Percentiles rank a stretch among this genome's conserved stretches.
Evolutionary conservation across 2,888 invertebrate species (phyloP).

Genomic region (Spisula solida): DNA sequence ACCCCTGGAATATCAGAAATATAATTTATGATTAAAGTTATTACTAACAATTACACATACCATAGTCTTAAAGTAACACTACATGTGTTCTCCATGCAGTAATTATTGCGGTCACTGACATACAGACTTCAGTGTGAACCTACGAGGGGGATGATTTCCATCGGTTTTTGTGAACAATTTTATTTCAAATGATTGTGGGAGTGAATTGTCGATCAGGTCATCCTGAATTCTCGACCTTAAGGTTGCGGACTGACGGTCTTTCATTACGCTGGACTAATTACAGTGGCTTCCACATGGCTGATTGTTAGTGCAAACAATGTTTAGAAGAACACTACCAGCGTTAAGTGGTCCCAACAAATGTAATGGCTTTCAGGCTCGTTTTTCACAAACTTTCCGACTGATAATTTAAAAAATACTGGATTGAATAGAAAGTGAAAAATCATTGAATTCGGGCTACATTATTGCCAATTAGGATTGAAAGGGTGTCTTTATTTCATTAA

Average conservation of each 20-base stretch:
- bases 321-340: constrained; percentile 23
- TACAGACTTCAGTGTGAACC: background rate
- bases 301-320: constrained; percentile 39
- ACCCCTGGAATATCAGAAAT: too few relatives aligned
- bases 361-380: constrained; percentile 56
- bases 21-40: too few relatives aligned
- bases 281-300: constrained; percentile 37
- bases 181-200: constrained; percentile 5
- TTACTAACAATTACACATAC: too few relatives aligned
- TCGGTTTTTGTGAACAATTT: background rate
- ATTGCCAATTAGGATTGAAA: constrained; percentile 44
- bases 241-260: constrained; percentile 22
- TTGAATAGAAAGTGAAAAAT: constrained; percentile 50
- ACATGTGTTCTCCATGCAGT: background rate
- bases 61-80: too few relatives aligned
- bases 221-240: constrained; percentile 15
- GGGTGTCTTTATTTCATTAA: constrained; percentile 64
- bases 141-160: background rate
- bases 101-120: background rate
- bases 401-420: constrained; percentile 56
- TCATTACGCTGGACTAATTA: constrained; percentile 50
- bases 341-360: constrained; percentile 50
- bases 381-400: constrained; percentile 56
- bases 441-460: constrained; percentile 46
- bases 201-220: constrained; percentile 21